These are phyloP conservation scores for Ceyx margarethae DNA, from an alignment of 2,113 vertebrate species.

Conservation along the genomic window DNA sequence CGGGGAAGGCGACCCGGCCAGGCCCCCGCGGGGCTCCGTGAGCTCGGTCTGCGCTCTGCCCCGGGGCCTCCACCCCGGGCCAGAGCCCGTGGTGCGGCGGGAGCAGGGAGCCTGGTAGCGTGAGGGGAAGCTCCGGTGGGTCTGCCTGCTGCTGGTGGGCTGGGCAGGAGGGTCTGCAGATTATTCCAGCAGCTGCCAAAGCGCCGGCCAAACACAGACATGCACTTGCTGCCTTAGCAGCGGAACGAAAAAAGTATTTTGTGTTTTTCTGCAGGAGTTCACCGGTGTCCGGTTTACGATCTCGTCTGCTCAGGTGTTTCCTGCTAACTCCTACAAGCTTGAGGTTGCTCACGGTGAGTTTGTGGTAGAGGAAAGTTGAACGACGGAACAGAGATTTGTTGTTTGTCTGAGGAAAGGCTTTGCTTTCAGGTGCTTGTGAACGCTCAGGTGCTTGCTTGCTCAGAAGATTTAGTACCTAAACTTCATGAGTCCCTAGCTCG, in stretches of 20 bases:
- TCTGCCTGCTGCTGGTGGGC: neutral
- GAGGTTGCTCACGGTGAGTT: neutral
- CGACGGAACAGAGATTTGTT: fast-evolving
- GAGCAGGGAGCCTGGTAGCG: neutral
- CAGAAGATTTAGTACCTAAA: neutral
- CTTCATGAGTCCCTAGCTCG: fast-evolving
- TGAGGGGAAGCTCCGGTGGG: neutral
- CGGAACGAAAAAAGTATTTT: too few species aligned
- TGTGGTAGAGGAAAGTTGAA: fast-evolving
- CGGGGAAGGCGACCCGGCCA: neutral
- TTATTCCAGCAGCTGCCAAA: neutral
- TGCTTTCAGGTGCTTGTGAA: neutral
- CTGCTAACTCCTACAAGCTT: too few species aligned
- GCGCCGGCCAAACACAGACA: fast-evolving
- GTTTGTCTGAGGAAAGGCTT: neutral
- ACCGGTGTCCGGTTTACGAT: fast-evolving
- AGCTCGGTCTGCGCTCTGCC: too few species aligned
- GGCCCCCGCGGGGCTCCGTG: too few species aligned
- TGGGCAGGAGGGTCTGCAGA: too few species aligned
- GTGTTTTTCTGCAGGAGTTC: fast-evolving
- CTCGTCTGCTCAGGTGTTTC: fast-evolving
- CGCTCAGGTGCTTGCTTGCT: neutral
- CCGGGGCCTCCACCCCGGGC: too few species aligned
- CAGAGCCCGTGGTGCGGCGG: neutral
- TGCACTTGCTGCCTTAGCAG: fast-evolving